Evolutionary conservation across 2,113 vertebrate species (phyloP).

Genomic region (Chionodraco myersi): DNA sequence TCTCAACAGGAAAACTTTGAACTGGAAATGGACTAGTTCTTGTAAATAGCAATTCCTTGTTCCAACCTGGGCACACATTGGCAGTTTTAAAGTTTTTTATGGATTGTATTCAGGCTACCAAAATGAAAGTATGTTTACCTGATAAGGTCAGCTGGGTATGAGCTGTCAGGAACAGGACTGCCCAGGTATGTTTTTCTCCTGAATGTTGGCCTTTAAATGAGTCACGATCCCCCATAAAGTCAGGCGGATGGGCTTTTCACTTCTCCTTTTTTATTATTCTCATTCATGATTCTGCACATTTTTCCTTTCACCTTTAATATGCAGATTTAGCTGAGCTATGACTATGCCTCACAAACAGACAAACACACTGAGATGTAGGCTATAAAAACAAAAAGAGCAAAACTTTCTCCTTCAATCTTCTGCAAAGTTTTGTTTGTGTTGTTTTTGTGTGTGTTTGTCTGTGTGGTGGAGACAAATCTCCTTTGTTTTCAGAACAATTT

Average conservation of each 20-base stretch:
- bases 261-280: background rate
- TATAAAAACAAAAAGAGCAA: background rate
- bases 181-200: no score
- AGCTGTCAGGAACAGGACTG: background rate
- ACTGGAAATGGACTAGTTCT: background rate
- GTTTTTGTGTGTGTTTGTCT: background rate
- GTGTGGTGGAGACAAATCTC: slow-evolving; percentile 18
- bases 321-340: background rate
- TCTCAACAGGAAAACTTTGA: no score
- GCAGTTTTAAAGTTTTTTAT: background rate
- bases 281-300: background rate
- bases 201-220: slow-evolving; percentile 6
- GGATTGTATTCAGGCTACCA: background rate
- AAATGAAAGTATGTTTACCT: background rate
- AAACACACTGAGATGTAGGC: background rate
- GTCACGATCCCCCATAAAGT: background rate
- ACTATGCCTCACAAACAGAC: background rate
- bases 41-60: background rate
- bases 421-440: slow-evolving; percentile 9
- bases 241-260: background rate
- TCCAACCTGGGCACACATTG: background rate
- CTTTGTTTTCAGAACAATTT: slow-evolving; percentile 21
- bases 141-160: background rate
- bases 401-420: background rate
- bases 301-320: background rate